phyloP scores from a whole-genome alignment of 2,888 invertebrate species.

The Stenodera caucasica region DNA sequence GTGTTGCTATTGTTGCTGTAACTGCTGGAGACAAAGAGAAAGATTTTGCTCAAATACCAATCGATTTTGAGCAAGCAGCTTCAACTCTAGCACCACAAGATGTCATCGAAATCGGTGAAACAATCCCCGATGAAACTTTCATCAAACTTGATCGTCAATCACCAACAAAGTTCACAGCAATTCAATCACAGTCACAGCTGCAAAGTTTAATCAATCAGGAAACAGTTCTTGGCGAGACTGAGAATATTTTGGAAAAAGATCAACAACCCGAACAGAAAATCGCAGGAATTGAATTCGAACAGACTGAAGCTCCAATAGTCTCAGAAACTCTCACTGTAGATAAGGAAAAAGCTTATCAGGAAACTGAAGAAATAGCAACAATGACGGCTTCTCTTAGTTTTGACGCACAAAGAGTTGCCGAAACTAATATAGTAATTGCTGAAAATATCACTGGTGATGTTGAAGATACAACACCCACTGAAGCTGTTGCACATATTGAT shows the following conservation, averaged over 20 bases:
- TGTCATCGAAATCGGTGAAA: slow-evolving; percentile 61
- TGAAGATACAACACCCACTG: slow-evolving; percentile 45
- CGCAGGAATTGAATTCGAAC: slow-evolving; percentile 54
- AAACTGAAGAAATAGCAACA: slow-evolving; percentile 42
- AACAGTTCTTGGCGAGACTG: slow-evolving; percentile 62
- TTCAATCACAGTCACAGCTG: slow-evolving; percentile 58
- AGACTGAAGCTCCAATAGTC: slow-evolving; percentile 56
- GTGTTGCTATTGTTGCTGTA: slow-evolving; percentile 61
- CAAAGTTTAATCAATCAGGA: slow-evolving; percentile 61
- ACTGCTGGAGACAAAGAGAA: slow-evolving; percentile 63
- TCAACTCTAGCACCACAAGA: slow-evolving; percentile 54
- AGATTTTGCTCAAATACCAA: slow-evolving; percentile 51
- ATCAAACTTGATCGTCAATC: slow-evolving; percentile 53
- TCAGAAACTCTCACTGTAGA: slow-evolving; percentile 57
- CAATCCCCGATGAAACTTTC: slow-evolving; percentile 61
- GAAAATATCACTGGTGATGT: slow-evolving; percentile 45
- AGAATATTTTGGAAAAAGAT: slow-evolving; percentile 58
- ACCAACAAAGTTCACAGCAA: slow-evolving; percentile 57
- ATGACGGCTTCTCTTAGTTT: slow-evolving; percentile 52
- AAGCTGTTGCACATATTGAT: slow-evolving; percentile 55
- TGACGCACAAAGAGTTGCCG: slow-evolving; percentile 54
- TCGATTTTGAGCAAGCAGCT: slow-evolving; percentile 32
- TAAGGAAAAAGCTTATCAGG: slow-evolving; percentile 52
- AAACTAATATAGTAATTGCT: slow-evolving; percentile 52
- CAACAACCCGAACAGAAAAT: slow-evolving; percentile 55